phyloP scores from a whole-genome alignment of 2,113 vertebrate species.

The Catagonus wagneri region DNA sequence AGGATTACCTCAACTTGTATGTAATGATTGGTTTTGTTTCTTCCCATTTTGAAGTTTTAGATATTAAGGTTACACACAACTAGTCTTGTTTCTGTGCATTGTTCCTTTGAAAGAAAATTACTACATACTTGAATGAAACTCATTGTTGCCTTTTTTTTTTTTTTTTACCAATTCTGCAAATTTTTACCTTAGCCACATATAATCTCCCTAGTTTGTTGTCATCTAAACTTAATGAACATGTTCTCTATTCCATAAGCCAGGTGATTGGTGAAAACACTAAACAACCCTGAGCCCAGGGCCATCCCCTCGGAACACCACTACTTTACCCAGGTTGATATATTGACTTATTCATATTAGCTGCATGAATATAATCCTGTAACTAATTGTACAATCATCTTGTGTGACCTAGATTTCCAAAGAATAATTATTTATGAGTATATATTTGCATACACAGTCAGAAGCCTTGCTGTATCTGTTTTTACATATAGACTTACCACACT shows the following conservation, averaged over 20 bases:
- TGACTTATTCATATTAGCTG: constrained; percentile 82
- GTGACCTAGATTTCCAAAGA: constrained; percentile 65
- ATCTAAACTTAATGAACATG: constrained; percentile 82
- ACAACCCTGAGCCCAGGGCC: constrained; percentile 81
- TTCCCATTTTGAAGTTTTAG: constrained; percentile 63
- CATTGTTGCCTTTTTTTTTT: constrained; percentile 43
- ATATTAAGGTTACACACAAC: constrained; percentile 45
- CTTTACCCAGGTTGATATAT: constrained; percentile 84
- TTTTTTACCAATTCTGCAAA: constrained; percentile 71
- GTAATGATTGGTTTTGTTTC: constrained; percentile 43
- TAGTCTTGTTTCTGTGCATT: constrained; percentile 62
- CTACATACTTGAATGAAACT: constrained; percentile 63
- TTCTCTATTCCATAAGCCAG: constrained; percentile 83
- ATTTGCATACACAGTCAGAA: constrained; percentile 56
- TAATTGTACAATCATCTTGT: constrained; percentile 75
- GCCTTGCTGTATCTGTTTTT: constrained; percentile 61
- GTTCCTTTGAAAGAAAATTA: constrained; percentile 69
- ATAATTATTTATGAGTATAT: constrained; percentile 66
- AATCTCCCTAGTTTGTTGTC: constrained; percentile 75
- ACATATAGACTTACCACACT: constrained; percentile 5
- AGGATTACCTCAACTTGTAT: constrained; percentile 39
- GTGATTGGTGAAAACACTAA: constrained; percentile 81
- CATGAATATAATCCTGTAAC: constrained; percentile 79
- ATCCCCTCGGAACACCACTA: constrained; percentile 82
- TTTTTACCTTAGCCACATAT: constrained; percentile 80